Conservation (phyloP, 2,113 vertebrate genomes). For the Cottus gobio region DNA sequence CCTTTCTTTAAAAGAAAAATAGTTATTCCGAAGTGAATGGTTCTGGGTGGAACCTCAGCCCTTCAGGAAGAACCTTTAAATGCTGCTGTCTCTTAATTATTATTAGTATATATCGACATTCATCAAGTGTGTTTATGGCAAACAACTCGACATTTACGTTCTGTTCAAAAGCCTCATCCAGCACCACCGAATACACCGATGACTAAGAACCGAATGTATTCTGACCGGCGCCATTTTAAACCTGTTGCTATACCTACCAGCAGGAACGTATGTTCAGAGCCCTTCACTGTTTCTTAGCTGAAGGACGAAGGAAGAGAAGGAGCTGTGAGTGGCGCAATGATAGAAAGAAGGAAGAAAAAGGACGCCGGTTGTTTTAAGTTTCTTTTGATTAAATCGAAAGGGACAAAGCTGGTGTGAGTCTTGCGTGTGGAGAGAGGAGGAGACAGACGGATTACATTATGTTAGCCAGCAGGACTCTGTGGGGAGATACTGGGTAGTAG, state of each 20-base stretch:
- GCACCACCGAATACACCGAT: background rate
- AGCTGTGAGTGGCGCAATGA: background rate
- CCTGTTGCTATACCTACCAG: slow-evolving; percentile 67
- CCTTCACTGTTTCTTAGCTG: slow-evolving; percentile 12
- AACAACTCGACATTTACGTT: background rate
- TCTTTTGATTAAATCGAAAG: slow-evolving; percentile 37
- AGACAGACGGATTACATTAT: slow-evolving; percentile 72
- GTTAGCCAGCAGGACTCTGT: slow-evolving; percentile 69
- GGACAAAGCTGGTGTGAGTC: slow-evolving; percentile 34
- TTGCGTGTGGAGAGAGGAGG: slow-evolving; percentile 29
- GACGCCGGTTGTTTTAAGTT: slow-evolving; percentile 31
- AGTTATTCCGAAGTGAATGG: background rate
- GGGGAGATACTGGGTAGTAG: slow-evolving; percentile 56
- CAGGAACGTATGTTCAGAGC: slow-evolving; percentile 1
- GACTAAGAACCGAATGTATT: slow-evolving; percentile 6
- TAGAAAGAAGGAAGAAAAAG: background rate
- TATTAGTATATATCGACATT: too few relatives aligned
- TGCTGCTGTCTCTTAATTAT: background rate
- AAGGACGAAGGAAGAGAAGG: background rate
- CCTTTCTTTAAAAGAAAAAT: background rate
- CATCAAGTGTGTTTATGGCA: background rate
- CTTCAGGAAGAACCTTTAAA: background rate
- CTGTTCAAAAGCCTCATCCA: background rate
- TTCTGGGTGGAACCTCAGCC: background rate
- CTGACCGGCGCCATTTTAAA: slow-evolving; percentile 30